Conservation (phyloP, 2,888 invertebrate species). For the Archaeoteleia sp. region DNA sequence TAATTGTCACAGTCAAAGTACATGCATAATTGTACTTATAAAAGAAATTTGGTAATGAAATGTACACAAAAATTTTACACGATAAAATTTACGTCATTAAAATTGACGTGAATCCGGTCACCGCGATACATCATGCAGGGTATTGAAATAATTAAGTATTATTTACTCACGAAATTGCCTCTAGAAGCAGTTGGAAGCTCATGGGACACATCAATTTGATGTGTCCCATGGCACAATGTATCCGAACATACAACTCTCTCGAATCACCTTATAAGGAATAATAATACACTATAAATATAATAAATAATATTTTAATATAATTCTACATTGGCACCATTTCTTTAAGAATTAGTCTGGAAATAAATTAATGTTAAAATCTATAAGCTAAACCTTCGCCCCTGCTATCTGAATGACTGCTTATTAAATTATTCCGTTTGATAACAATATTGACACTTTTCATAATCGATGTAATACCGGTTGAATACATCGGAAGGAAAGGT, state of each 20-base stretch:
- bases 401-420: conserved; percentile 83
- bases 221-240: too few species aligned
- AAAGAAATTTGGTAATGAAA: too few species aligned
- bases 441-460: conserved; percentile 80
- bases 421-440: conserved; percentile 79
- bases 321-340: too few species aligned
- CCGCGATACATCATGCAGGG: too few species aligned
- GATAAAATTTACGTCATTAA: too few species aligned
- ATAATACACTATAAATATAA: background rate
- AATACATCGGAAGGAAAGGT: conserved; percentile 52
- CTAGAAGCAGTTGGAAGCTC: conserved; percentile 21
- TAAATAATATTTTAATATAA: conserved; percentile 21
- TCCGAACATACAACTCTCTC: background rate
- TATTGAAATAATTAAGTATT: too few species aligned
- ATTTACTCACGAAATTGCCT: too few species aligned
- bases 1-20: conserved; percentile 9
- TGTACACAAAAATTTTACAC: too few species aligned
- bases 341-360: too few species aligned
- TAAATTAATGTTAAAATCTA: conserved; percentile 76
- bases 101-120: too few species aligned
- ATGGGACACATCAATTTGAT: conserved; percentile 8
- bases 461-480: conserved; percentile 56
- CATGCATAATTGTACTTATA: too few species aligned
- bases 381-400: conserved; percentile 83
- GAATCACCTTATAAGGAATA: conserved; percentile 3